Conservation (phyloP, 2,888 invertebrate genomes). For the Parthenolecanium corni region DNA sequence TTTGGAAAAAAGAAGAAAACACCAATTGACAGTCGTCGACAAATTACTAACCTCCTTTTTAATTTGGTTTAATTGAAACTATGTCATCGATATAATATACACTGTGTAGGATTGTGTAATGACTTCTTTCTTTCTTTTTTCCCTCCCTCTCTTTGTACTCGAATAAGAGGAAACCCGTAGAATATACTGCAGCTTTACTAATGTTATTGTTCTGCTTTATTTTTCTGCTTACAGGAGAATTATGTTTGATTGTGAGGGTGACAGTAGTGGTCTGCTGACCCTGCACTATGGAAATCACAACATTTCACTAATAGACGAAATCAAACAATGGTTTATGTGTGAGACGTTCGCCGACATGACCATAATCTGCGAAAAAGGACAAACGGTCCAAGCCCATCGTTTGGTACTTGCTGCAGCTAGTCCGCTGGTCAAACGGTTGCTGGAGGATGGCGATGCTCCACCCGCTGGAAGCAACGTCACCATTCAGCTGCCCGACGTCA, state of each 20-base stretch:
- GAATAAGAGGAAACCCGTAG: no score
- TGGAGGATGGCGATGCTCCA: slow-evolving; percentile 56
- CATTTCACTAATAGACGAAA: slow-evolving; percentile 82
- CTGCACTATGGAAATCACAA: slow-evolving; percentile 88
- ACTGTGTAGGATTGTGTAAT: no score
- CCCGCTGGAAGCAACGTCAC: slow-evolving; percentile 43
- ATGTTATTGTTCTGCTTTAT: no score
- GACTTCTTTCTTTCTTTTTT: no score
- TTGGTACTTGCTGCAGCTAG: slow-evolving; percentile 78
- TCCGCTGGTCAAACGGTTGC: slow-evolving; percentile 65
- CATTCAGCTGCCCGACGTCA: slow-evolving; percentile 67
- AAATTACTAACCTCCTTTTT: no score
- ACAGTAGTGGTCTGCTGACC: slow-evolving; percentile 64
- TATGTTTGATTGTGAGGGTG: slow-evolving; percentile 42
- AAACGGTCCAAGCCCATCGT: slow-evolving; percentile 68
- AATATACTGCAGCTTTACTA: no score
- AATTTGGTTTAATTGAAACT: no score
- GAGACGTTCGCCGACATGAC: slow-evolving; percentile 77
- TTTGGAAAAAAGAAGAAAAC: no score
- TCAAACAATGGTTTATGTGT: slow-evolving; percentile 75
- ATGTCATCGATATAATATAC: no score
- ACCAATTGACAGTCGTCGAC: no score
- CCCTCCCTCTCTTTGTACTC: no score
- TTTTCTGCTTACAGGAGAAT: slow-evolving; percentile 20
- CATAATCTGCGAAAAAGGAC: slow-evolving; percentile 70